Base-by-base conservation (phyloP, 1,140 invertebrate species). In the Coenobita brevimanus region DNA sequence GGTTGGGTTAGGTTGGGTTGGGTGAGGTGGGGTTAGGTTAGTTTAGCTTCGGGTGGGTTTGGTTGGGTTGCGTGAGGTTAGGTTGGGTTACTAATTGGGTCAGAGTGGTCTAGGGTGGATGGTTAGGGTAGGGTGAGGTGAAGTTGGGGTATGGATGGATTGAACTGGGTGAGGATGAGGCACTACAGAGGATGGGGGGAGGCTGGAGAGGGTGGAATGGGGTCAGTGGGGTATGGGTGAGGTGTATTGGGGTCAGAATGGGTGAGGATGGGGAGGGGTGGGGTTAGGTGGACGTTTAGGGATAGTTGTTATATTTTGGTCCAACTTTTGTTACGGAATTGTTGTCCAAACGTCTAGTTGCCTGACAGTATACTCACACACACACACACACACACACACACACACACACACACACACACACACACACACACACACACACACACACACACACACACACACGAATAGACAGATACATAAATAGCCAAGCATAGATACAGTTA, bases 331-430 rank as follows among this genome's bases (percentile, higher is more conserved):
- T n/a, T n/a, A n/a, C n/a, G n/a, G n/a, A n/a, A n/a, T n/a, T n/a
- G n/a, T n/a, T n/a, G n/a, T n/a, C n/a, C n/a, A n/a, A n/a, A n/a
- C n/a, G n/a, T n/a, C n/a, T 17, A 50, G 46, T 17, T 50, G 17
- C 46, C 46, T 50, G 17, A 6, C 6, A 6, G 17, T 17, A 50
- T 17, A 50, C 46, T 8, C 46, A 50, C 46, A 50, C 30, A 15
- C 24, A 36, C 69, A 73, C 69, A 41, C 69, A 73, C 69, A 41
- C 69, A 73, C 69, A 41, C 69, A 73, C 69, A 41, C 69, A 73
- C 69, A 41, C 69, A 73, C 69, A 73, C 69, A 73, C 69, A 73
- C 24, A 41, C 3, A 38, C 24, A 73, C 24, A 73, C 24, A 73
- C 24, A 73, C 24, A 38, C 69, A 73, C 24, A 73, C 69, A 38